phyloP scores from a whole-genome alignment of 2,113 vertebrate genomes.

The Agapornis roseicollis region DNA sequence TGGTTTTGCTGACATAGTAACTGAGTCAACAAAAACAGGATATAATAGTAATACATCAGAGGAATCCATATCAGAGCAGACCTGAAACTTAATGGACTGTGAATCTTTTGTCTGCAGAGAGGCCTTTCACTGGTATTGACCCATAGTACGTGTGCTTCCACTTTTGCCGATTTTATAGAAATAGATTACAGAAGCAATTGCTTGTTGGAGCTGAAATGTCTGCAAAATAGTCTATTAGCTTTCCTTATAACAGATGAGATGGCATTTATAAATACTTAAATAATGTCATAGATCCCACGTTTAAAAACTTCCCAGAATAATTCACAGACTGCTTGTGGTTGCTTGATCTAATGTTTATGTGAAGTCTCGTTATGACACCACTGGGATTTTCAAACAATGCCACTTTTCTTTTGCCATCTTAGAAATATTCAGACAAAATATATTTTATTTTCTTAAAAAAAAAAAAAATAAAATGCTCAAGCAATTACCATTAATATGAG shows the following conservation, averaged over 20 bases:
- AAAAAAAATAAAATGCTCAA: neutral
- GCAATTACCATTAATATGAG: slow-evolving; percentile 4
- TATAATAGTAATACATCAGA: slow-evolving; percentile 85
- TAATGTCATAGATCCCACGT: slow-evolving; percentile 58
- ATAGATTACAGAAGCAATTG: slow-evolving; percentile 72
- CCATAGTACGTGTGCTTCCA: slow-evolving; percentile 63
- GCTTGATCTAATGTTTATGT: slow-evolving; percentile 58
- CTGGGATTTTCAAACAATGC: slow-evolving; percentile 55
- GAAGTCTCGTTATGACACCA: slow-evolving; percentile 42
- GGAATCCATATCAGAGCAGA: slow-evolving; percentile 78
- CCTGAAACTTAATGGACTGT: slow-evolving; percentile 83
- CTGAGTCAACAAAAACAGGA: slow-evolving; percentile 92
- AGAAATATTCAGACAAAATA: slow-evolving; percentile 24
- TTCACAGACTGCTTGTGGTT: slow-evolving; percentile 50
- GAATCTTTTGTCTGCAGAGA: slow-evolving; percentile 72
- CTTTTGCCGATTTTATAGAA: slow-evolving; percentile 65
- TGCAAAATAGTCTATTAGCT: slow-evolving; percentile 73
- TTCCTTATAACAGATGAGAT: slow-evolving; percentile 69
- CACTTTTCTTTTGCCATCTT: slow-evolving; percentile 31
- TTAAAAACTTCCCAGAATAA: slow-evolving; percentile 71
- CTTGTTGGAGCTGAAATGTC: slow-evolving; percentile 63
- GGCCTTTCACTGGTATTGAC: slow-evolving; percentile 77
- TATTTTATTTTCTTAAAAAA: neutral
- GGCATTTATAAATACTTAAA: slow-evolving; percentile 80
- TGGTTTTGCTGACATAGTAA: slow-evolving; percentile 92